Evolutionary conservation across 2,797 vertebrate species (phyloP).

Genomic region (Martes flavigula): DNA sequence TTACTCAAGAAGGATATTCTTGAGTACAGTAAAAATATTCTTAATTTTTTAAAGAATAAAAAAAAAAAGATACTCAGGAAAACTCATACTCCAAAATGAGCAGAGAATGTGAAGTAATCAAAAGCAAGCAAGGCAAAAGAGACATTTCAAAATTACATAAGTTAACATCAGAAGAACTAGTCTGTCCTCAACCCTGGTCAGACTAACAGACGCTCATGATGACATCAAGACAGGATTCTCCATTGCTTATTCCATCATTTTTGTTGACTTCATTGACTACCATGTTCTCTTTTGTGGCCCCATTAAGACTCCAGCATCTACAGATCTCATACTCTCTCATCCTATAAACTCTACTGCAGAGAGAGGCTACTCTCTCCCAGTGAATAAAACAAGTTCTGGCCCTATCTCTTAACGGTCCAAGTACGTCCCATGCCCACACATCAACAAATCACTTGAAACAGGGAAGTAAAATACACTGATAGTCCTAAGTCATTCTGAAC

Average conservation of each 20-base stretch:
- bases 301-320: not conserved
- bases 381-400: not conserved
- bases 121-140: not conserved
- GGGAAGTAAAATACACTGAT: not conserved
- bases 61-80: not conserved
- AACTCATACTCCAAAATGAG: not conserved
- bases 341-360: not conserved
- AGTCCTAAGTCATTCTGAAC: not conserved
- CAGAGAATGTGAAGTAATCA: not conserved
- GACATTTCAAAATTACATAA: not conserved
- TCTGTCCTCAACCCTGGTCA: not conserved
- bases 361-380: not conserved
- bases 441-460: not conserved
- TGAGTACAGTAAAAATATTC: not conserved
- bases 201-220: not conserved
- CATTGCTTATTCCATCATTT: fast-evolving
- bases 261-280: not conserved
- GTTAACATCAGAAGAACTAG: not conserved
- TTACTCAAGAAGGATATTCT: not conserved
- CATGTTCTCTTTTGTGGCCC: not conserved
- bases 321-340: not conserved
- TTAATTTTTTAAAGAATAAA: not conserved
- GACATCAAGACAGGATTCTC: not conserved
- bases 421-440: not conserved
- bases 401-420: not conserved